Evolutionary conservation across 2,888 invertebrate species (phyloP).

Genomic region (Drosophila stalkeri): DNA sequence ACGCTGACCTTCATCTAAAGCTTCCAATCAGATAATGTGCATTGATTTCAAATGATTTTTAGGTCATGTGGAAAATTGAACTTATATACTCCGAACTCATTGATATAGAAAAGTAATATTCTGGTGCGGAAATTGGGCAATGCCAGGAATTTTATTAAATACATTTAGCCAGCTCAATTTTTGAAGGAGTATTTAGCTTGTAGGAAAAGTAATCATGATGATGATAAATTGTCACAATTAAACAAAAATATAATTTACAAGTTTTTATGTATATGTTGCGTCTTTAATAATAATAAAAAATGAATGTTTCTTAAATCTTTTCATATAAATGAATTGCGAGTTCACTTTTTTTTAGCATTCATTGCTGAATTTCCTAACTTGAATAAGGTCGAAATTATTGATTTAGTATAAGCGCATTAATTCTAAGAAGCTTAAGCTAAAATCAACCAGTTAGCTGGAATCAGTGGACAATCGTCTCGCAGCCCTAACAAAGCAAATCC

Average conservation of each 20-base stretch:
- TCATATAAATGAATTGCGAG: background rate
- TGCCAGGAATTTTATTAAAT: background rate
- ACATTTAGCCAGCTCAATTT: background rate
- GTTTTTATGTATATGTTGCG: background rate
- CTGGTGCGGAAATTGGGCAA: background rate
- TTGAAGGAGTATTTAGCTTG: background rate
- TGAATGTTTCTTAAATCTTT: background rate
- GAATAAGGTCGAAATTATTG: background rate
- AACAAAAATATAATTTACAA: background rate
- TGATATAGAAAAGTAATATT: background rate
- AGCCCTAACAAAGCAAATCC: background rate
- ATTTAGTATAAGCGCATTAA: constrained; percentile 18
- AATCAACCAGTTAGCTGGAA: background rate
- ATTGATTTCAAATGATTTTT: constrained; percentile 1
- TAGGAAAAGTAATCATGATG: background rate
- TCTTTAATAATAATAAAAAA: background rate
- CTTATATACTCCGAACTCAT: background rate
- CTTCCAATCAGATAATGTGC: background rate
- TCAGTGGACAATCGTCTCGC: background rate
- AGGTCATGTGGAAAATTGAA: background rate
- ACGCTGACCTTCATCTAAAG: constrained; percentile 12
- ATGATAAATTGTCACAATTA: background rate
- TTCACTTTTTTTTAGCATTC: background rate
- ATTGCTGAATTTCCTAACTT: background rate
- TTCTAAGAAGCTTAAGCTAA: constrained; percentile 10